Evolutionary conservation across 2,888 invertebrate species (phyloP), one percentile per base, ranked within the genome.

Genomic region (Machimus rusticus): DNA sequence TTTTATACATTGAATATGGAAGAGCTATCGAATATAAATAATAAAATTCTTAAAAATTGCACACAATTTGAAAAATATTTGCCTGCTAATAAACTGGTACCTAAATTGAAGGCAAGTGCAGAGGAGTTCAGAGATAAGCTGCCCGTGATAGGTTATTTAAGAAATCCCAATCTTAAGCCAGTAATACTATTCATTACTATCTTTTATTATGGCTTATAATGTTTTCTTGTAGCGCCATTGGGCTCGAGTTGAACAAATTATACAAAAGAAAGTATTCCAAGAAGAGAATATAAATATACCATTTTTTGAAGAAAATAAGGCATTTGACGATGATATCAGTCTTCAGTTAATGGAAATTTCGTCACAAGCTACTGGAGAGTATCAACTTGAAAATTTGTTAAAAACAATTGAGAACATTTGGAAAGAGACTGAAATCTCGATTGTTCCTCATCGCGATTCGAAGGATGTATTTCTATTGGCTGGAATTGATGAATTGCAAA

Each of bases 291-390:
- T 97, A 28, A 96, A 95, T 0, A 93, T 98, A 19, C 94, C 94
- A 16, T 92, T 95, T 34, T 94, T 98, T 78, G 96, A 96, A 88
- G 94, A 95, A 0, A 93, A 96, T 5, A 94, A 95, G n/a, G 96
- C 96, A 0, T 97, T 97, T 92, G 94, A 95, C 81, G 95, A 95
- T 90, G 90, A 88, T 14, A 89, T 90, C 2, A 94, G 95, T 0
- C 95, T 96, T 12, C 95, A 96, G 88, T 92, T 98, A 19, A 96
- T 96, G 95, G 97, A 98, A 91, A 95, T 98, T 9, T 96, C 98
- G 0, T 96, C 96, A 0, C 96, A 97, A 91, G 98, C 98, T 0
- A 97, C 96, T 90, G 97, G 98, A 2, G 98, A 98, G 91, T 96
- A 96, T 4, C 96, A 96, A 6, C 94, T 98, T 14, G 98, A 98